Percentiles rank a stretch among this genome's conserved stretches.
Evolutionary conservation across 2,888 invertebrate species (phyloP).

Genomic region (Alsophila aescularia): DNA sequence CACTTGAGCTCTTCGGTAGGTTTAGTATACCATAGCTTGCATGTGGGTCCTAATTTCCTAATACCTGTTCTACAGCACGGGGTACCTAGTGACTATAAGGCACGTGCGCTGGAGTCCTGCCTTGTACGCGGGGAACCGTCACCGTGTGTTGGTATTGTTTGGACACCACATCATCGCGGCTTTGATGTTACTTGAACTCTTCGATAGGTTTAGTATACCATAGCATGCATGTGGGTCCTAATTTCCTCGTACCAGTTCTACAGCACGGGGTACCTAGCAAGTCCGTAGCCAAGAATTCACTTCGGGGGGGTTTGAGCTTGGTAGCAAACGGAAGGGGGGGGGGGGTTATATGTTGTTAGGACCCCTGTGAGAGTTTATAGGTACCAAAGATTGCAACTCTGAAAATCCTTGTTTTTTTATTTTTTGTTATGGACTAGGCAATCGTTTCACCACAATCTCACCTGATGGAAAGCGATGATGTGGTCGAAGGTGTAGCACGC

Average conservation of each 20-base stretch:
- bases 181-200: conserved; percentile 92
- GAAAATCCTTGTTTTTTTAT: no score
- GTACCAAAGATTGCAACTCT: no score
- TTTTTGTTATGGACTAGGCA: no score
- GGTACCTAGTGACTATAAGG: conserved; percentile 96
- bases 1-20: conserved; percentile 92
- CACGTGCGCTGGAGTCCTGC: conserved; percentile 98
- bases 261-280: conserved; percentile 97
- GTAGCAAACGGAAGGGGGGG: no score
- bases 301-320: no score
- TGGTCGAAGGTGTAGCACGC: no score
- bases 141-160: conserved; percentile 90
- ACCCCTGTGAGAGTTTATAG: no score
- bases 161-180: conserved; percentile 95
- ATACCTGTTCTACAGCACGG: conserved; percentile 95
- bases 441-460: no score
- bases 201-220: conserved; percentile 80
- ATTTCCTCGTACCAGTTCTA: conserved; percentile 93
- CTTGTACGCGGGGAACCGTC: conserved; percentile 96
- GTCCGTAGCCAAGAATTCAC: no score
- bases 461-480: no score
- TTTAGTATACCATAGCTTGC: conserved; percentile 81
- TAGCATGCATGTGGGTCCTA: conserved; percentile 89
- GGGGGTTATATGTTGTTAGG: no score
- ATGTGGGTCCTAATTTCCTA: conserved; percentile 91